Base-by-base conservation (phyloP, 2,888 invertebrate species). In the Synanthedon vespiformis region DNA sequence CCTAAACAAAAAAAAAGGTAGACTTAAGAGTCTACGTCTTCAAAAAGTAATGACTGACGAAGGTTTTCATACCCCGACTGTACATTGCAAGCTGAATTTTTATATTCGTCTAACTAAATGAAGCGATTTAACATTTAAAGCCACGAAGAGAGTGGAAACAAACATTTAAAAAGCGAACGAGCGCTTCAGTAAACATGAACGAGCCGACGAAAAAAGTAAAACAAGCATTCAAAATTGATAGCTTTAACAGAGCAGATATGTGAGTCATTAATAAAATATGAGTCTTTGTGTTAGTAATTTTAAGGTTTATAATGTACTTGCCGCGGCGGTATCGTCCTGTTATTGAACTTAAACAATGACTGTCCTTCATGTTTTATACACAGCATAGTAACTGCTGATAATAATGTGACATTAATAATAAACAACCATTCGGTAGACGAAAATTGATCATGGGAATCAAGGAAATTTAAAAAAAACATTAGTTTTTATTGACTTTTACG, bases 221-320 rank as follows among this genome's bases (percentile, higher is more conserved):
- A 57, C 61, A 60, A 58, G 61, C 61, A 59, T 64, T 57, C 56
- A 54, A 61, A 64, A 62, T 59, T 58, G 61, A 61, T 62, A 53
- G 56, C 56, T 56, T 58, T 54, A 59, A 58, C 59, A 57, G 57
- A 61, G 57, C 56, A 54, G 58, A 59, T 55, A 55, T 44, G 44
- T 44, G 44, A 44, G 44, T 44, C 44, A 44, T 44, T 44, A 44
- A 44, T 12, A 44, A 44, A 13, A 14, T 13, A 13, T n/a, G 44
- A 14, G 5, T 44, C 44, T 13, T 44, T 44, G 44, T 14, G 44
- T 13, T 44, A 44, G 13, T 44, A 44, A 44, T 44, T 44, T 44
- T 44, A 44, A 13, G 44, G 44, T 14, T 44, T 14, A 44, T 44
- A 44, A 44, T 44, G 44, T 14, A 14, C n/a, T 14, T 44, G 44